phyloP scores from a whole-genome alignment of 2,797 vertebrate species.

The Antennarius maculatus region DNA sequence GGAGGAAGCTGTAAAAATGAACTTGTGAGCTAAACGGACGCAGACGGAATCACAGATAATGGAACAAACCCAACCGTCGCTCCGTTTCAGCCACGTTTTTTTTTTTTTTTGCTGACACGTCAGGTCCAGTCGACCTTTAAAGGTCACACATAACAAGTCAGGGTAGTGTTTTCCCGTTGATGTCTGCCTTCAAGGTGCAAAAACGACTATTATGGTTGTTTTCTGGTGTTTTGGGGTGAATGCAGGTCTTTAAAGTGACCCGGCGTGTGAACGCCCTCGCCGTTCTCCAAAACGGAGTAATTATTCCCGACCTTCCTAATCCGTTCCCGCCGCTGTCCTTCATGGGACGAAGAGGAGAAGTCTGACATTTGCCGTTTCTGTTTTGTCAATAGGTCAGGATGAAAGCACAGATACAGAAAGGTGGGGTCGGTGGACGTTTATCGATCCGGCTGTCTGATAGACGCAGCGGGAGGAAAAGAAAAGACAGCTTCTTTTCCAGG shows the following conservation, averaged over 20 bases:
- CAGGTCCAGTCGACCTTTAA: background rate
- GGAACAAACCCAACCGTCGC: background rate
- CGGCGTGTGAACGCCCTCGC: background rate
- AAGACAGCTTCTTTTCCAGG: conserved; percentile 30
- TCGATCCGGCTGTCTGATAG: conserved; percentile 72
- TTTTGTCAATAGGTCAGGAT: conserved; percentile 76
- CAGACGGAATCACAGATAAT: background rate
- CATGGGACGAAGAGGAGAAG: conserved; percentile 68
- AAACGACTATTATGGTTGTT: background rate
- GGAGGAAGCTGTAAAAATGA: too few species aligned
- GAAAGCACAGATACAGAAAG: conserved; percentile 58
- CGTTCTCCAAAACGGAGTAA: conserved; percentile 9
- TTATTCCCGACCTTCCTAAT: conserved; percentile 68
- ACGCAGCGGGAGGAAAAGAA: conserved; percentile 37
- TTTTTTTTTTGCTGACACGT: background rate
- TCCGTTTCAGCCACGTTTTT: background rate
- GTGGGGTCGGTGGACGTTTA: conserved; percentile 61
- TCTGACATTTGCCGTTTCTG: conserved; percentile 73
- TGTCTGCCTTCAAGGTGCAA: background rate
- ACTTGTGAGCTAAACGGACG: background rate
- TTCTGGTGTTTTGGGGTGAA: background rate
- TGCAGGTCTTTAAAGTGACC: background rate
- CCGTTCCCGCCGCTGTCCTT: conserved; percentile 50
- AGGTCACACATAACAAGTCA: background rate
- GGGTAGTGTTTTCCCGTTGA: too few species aligned